Base-by-base conservation (phyloP, 2,888 invertebrate genomes). In the Tupiocoris notatus region DNA sequence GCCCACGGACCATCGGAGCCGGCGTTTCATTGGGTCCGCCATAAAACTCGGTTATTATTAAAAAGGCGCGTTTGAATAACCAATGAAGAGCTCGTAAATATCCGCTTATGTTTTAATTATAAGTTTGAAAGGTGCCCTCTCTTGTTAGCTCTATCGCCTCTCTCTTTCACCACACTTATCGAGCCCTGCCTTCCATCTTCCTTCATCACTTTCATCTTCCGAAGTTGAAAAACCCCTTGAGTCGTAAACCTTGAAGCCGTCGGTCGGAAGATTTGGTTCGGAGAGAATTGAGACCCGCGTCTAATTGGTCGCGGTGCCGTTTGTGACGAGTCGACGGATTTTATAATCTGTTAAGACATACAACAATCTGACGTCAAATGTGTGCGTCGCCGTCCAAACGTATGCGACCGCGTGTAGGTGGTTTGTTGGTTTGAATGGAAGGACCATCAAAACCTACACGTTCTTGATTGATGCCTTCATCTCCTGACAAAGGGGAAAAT, bases 31-130 rank as follows among this genome's bases (percentile, higher is more conserved):
- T 39, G 39, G 39, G 39, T 39, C 3, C 39, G 39, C 57, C 24
- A 68, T 68, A 68, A 57, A 68, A 68, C 68, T 59, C 58, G 68
- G 58, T 24, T 67, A 68, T 68, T 68, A 68, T 68, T 68, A 68
- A 70, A 70, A 70, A 59, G 39, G 20, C 59, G 17, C 22, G 61
- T 70, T 39, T 70, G 70, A 70, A 70, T 70, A 70, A 54, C 70
- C 70, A 70, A 70, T 70, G 70, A 70, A 59, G 59, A 59, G 23
- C 70, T 70, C 70, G 70, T 70, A 70, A 70, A 70, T 70, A 59
- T 70, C 24, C 59, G 70, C 70, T 70, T 70, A 70, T 70, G 70
- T 70, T 59, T 70, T 70, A 59, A 70, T 70, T 70, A 70, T 70
- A 58, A 70, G 58, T 58, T 21, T 17, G 2, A 20, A n/a, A 2